Base-by-base conservation (phyloP, 1,140 invertebrate genomes). In the Rhopalosiphum padi region DNA sequence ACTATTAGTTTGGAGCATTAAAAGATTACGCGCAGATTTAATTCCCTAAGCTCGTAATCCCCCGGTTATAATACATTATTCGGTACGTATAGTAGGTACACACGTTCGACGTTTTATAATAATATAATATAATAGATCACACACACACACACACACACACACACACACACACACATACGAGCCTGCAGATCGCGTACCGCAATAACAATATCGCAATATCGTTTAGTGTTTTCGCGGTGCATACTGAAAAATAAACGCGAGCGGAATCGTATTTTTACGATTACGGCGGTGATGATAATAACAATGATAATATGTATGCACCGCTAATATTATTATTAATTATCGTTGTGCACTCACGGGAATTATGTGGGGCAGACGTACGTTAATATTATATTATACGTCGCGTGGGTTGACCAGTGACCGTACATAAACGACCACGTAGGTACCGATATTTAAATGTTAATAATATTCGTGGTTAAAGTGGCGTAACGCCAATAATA, bases 21-120 rank as follows among this genome's bases (percentile, higher is more conserved):
- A 90, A 55, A 90, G 88, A 90, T 90, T 90, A 90, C 23, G 22
- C 88, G 51, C 30, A 9, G 53, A 60, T 60, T 55, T 55, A 89
- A 89, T 89, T 53, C 22, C 87, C 21, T 23, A 21, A 77, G 35
- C 37, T 53, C 22, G 35, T 60, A 53, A 60, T 60, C 88, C 23
- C 23, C 51, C 23, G 87, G 23, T 51, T 51, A 51, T 41, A 90
- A 41, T 77, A 77, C n/a, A n/a, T n/a, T n/a, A 77, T 77, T 77
- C 18, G n/a, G n/a, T 68, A n/a, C n/a, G n/a, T n/a, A n/a, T n/a
- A n/a, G 55, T 60, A 60, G 7, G 8, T 5, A 22, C 25, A 15
- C 41, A 55, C 22, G 86, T 88, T 88, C 87, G 87, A 35, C 35
- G 88, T 60, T 30, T 55, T 41, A 15, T 51, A 51, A 51, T 51